phyloP scores from a whole-genome alignment of 1,140 invertebrate species.

The Aphelenchoides avenae region DNA sequence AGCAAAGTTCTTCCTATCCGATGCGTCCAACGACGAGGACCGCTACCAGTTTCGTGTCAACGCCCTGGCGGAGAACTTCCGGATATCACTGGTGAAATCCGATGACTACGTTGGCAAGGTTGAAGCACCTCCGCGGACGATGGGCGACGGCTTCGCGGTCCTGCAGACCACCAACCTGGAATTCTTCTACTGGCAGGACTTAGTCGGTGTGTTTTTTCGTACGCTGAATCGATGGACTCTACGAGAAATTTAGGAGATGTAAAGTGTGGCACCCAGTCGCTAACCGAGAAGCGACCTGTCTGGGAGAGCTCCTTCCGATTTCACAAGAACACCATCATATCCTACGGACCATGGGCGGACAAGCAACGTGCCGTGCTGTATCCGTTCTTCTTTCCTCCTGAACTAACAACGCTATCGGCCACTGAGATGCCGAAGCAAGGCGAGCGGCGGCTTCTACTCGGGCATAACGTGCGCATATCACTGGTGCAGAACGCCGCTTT shows the following conservation, averaged over 20 bases:
- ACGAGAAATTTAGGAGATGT: slow-evolving; percentile 50
- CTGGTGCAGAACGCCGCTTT: slow-evolving; percentile 51
- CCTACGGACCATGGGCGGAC: slow-evolving; percentile 96
- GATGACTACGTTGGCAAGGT: slow-evolving; percentile 70
- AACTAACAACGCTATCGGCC: slow-evolving; percentile 65
- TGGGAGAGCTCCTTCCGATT: slow-evolving; percentile 56
- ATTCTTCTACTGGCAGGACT: slow-evolving; percentile 56
- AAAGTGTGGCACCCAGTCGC: slow-evolving; percentile 20
- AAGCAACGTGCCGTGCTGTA: slow-evolving; percentile 88
- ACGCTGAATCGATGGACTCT: no score
- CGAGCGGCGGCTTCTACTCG: slow-evolving; percentile 40
- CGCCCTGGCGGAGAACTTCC: slow-evolving; percentile 87
- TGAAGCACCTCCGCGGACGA: slow-evolving; percentile 90
- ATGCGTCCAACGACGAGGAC: slow-evolving; percentile 81
- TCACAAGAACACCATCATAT: slow-evolving; percentile 91
- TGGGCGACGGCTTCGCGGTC: slow-evolving; percentile 96
- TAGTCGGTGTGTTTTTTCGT: slow-evolving; percentile 37
- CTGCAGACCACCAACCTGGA: slow-evolving; percentile 80
- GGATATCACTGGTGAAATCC: slow-evolving; percentile 62
- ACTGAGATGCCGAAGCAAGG: slow-evolving; percentile 53
- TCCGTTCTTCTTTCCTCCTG: slow-evolving; percentile 90
- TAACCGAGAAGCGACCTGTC: slow-evolving; percentile 34
- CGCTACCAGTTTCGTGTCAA: slow-evolving; percentile 93
- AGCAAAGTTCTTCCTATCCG: slow-evolving; percentile 61
- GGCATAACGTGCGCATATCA: slow-evolving; percentile 43